These are phyloP conservation scores for Saguinus midas DNA, from an alignment of 2,113 vertebrate genomes.

Conservation along the genomic window DNA sequence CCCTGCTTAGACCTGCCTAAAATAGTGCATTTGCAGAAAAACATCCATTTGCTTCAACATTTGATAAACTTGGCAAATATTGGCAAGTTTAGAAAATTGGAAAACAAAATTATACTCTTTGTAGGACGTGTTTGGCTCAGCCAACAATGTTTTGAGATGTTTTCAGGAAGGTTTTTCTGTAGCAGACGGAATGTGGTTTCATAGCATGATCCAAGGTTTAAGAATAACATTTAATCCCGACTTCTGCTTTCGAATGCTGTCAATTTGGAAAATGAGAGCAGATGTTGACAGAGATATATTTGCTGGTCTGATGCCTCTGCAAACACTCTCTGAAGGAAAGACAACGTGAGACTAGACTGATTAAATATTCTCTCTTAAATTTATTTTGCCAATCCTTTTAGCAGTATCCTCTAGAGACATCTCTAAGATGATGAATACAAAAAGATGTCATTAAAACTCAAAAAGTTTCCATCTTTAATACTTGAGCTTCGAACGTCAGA, in stretches of 20 bases:
- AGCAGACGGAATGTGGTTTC: conserved; percentile 37
- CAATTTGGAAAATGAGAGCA: conserved; percentile 65
- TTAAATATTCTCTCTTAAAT: conserved; percentile 43
- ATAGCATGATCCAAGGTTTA: conserved; percentile 49
- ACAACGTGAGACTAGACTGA: conserved; percentile 36
- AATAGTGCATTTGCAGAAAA: neutral
- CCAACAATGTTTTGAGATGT: conserved; percentile 26
- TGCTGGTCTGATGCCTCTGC: conserved; percentile 59
- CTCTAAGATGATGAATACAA: conserved; percentile 21
- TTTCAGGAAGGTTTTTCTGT: conserved; percentile 16
- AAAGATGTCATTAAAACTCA: conserved; percentile 46
- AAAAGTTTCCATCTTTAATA: conserved; percentile 6
- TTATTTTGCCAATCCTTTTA: conserved; percentile 46
- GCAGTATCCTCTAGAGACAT: conserved; percentile 18
- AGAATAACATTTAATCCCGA: conserved; percentile 63
- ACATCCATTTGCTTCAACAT: neutral
- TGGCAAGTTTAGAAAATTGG: neutral
- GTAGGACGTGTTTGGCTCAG: neutral
- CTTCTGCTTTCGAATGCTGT: conserved; percentile 54
- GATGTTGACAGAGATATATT: conserved; percentile 74
- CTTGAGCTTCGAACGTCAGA: neutral
- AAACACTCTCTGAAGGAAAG: conserved; percentile 64
- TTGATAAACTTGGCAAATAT: conserved; percentile 9
- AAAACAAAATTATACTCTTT: neutral
- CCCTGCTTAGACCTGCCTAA: neutral